A percentile compares a stretch with the other conserved stretches of the same genome.
Conservation (phyloP, 2,113 vertebrate species). For the Hoplias malabaricus region DNA sequence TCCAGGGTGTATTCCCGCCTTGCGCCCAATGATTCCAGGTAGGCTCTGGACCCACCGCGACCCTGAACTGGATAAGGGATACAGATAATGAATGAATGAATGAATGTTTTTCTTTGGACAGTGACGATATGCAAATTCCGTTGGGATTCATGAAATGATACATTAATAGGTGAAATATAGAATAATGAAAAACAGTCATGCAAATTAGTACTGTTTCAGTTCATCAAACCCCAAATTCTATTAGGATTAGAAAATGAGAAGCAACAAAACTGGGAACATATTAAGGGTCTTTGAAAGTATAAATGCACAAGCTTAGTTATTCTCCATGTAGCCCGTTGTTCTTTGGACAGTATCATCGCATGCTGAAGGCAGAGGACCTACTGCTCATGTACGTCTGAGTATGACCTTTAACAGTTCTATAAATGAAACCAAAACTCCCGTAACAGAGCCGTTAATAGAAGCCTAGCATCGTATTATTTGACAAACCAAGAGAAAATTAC, state of each 20-base stretch:
- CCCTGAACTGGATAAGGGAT: too few species aligned
- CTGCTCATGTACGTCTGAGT: not conserved
- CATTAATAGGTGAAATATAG: too few species aligned
- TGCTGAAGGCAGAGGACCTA: not conserved
- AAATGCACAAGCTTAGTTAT: not conserved
- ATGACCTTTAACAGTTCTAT: not conserved
- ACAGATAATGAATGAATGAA: too few species aligned
- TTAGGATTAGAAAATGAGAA: not conserved
- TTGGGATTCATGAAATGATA: too few species aligned
- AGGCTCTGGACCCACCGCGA: too few species aligned
- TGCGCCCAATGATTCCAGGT: too few species aligned
- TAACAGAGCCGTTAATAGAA: not conserved
- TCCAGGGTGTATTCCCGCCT: too few species aligned
- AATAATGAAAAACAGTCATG: too few species aligned
- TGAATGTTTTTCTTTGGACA: too few species aligned
- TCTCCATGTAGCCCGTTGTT: not conserved
- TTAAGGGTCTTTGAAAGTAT: not conserved
- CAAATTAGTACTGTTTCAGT: not conserved
- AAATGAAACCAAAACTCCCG: not conserved
- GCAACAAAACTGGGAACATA: not conserved
- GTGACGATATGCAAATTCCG: too few species aligned
- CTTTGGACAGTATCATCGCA: not conserved
- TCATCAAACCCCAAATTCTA: too few species aligned
- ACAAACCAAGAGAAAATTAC: not conserved
- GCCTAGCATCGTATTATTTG: not conserved